Evolutionary conservation across 1,140 invertebrate species (phyloP), one percentile per base, ranked within the genome.

Genomic region (Eriosoma lanigerum): DNA sequence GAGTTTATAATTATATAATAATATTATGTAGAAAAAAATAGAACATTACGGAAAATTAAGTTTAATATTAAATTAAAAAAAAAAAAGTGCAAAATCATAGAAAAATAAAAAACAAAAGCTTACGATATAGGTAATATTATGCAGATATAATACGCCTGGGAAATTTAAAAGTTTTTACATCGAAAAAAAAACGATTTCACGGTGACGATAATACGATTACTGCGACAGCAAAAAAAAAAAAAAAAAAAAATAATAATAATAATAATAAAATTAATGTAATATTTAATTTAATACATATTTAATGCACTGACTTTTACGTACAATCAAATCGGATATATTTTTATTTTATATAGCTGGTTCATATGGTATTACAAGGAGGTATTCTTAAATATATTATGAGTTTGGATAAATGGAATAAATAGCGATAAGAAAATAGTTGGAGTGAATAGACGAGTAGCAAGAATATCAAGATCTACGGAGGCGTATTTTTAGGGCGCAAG

Each of bases 31-130:
- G 38, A 26, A 48, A 70, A 48, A 29, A 19, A 38, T 38, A 38
- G 12, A 26, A 50, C 19, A 46, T 29, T 52, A 52, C 24, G 21
- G 9, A 26, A 38, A 70, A 70, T 70, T 70, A 17, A 19, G 48
- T 72, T 72, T 13, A 44, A 72, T 72, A 72, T 72, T 72, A 52
- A 72, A 72, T 72, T 24, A 29, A 52, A 72, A 60, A 72, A 60
- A 70, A 66, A 52, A 46, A 21, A 29, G 68, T 52, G 46, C 26
- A 52, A 72, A 52, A 52, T 15, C 68, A 48, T 72, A 50, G 26
- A 70, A 38, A 72, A 44, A n/a, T n/a, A n/a, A n/a, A n/a, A n/a
- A n/a, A n/a, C n/a, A 46, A 72, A 29, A 52, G 17, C 10, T 29
- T 24, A 12, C 46, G 52, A 24, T 52, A 52, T 68, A 38, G 32